These are phyloP conservation scores for Carterocephalus palaemon DNA, from an alignment of 2,888 invertebrate genomes.

Conservation along the genomic window DNA sequence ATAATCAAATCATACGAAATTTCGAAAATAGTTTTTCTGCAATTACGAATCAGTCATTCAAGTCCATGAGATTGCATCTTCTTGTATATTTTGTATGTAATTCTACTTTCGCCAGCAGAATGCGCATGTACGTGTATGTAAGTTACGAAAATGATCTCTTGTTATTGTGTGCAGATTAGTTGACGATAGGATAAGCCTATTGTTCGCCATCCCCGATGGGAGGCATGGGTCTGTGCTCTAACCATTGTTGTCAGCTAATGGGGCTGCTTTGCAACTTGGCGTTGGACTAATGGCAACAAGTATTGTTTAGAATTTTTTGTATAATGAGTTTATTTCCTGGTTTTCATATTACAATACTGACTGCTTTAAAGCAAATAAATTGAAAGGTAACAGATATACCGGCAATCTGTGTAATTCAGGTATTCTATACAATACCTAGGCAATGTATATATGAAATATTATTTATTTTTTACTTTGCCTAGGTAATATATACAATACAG, in stretches of 20 bases:
- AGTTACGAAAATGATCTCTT: conserved; percentile 46
- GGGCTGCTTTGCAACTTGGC: conserved; percentile 9
- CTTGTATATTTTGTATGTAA: conserved; percentile 52
- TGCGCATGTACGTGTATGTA: conserved; percentile 35
- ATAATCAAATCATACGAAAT: not conserved
- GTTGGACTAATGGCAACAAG: conserved; percentile 8
- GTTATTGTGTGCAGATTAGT: conserved; percentile 63
- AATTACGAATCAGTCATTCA: conserved; percentile 37
- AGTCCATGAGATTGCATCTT: conserved; percentile 59
- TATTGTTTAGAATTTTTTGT: conserved; percentile 30
- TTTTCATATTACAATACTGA: too few relatives aligned
- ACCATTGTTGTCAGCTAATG: conserved; percentile 37
- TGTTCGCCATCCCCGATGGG: conserved; percentile 33
- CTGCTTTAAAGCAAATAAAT: too few relatives aligned
- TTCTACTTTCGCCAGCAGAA: conserved; percentile 62
- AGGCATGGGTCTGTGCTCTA: conserved; percentile 36
- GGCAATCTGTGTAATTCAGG: too few relatives aligned
- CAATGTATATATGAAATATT: too few relatives aligned
- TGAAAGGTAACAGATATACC: too few relatives aligned
- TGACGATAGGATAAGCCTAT: conserved; percentile 35
- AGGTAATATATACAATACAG: too few relatives aligned
- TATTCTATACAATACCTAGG: too few relatives aligned
- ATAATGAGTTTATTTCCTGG: conserved; percentile 18
- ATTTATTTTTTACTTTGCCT: too few relatives aligned
- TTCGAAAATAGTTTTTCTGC: conserved; percentile 1